Base-by-base conservation (phyloP, 2,888 invertebrate species). In the Andrena praecox region DNA sequence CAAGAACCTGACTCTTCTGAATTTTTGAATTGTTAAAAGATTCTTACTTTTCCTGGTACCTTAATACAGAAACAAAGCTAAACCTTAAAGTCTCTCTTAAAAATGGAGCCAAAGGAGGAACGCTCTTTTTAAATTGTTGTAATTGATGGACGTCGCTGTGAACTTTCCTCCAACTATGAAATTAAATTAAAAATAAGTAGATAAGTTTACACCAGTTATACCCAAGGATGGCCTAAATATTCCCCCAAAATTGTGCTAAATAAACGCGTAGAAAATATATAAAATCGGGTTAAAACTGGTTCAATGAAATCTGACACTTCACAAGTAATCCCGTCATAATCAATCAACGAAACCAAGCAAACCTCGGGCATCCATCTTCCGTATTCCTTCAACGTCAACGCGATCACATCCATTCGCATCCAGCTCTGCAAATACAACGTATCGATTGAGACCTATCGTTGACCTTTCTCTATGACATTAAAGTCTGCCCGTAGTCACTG, bases 381-480 rank as follows among this genome's bases (percentile, higher is more conserved):
- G 42, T 48, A n/a, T 24, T 27, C 31, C 42, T 54, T 69, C 16
- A 16, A 64, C 33, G 60, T 7, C 48, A 8, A 50, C 33, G 3
- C 60, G 69, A 69, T 70, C 69, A 24, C 62, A n/a, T 70, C 29
- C 29, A 29, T 27, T 60, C 60, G 42, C 62, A 35, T 60, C 27
- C 5, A 8, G 4, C 20, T 70, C 42, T 29, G 42, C 76, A 71
- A 71, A 63, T 42, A 71, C 33, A 35, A 31, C 27, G 20, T 71
- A 76, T 76, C 76, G 76, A 76, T 76, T 71, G 24, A 35, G 63
- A 76, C 72, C 71, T 63, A 76, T 71, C 71, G 71, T 63, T 42
- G 62, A 63, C 76, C 76, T 76, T 76, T 76, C 54, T 31, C 72
- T 54, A 20, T 42, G 76, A 16, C 72, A 76, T 76, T 76, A 71